These are phyloP conservation scores for Lethenteron reissneri DNA, from an alignment of 2,113 vertebrate species.

Conservation along the genomic window DNA sequence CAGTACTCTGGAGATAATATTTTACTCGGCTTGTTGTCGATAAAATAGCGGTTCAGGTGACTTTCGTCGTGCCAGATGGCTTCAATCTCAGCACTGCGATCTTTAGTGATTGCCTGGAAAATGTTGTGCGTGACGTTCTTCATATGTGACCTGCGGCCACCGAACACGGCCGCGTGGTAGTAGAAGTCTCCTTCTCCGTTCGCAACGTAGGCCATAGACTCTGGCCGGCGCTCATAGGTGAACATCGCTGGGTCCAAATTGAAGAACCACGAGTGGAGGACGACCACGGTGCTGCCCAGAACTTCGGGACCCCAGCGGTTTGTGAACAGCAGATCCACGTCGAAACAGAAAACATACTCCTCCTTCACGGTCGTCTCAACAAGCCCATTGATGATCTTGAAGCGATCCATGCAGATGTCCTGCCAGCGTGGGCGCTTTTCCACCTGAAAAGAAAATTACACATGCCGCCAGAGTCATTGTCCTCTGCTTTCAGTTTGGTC, in stretches of 20 bases:
- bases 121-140: slow-evolving; percentile 19
- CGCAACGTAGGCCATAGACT: slow-evolving; percentile 18
- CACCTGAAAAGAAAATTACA: slow-evolving; percentile 7
- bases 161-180: slow-evolving; percentile 20
- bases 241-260: slow-evolving; percentile 10
- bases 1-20: slow-evolving; percentile 25
- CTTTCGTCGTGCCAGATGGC: slow-evolving; percentile 25
- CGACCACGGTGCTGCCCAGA: slow-evolving; percentile 18
- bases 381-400: slow-evolving; percentile 20
- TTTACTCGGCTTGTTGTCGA: slow-evolving; percentile 22
- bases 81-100: slow-evolving; percentile 19
- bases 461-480: too few species aligned
- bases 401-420: slow-evolving; percentile 24
- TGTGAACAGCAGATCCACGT: slow-evolving; percentile 21
- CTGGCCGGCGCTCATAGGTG: slow-evolving; percentile 18
- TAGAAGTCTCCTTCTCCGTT: slow-evolving; percentile 21
- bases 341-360: slow-evolving; percentile 24
- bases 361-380: slow-evolving; percentile 16
- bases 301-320: slow-evolving; percentile 19
- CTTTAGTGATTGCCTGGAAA: slow-evolving; percentile 16
- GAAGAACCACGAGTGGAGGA: slow-evolving; percentile 23
- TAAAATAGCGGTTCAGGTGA: slow-evolving; percentile 24
- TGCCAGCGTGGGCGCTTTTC: slow-evolving; percentile 19
- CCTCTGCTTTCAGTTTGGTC: too few species aligned
- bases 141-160: slow-evolving; percentile 17